These are phyloP conservation scores for Excalfactoria chinensis DNA, from an alignment of 2,113 vertebrate species.

Conservation along the genomic window DNA sequence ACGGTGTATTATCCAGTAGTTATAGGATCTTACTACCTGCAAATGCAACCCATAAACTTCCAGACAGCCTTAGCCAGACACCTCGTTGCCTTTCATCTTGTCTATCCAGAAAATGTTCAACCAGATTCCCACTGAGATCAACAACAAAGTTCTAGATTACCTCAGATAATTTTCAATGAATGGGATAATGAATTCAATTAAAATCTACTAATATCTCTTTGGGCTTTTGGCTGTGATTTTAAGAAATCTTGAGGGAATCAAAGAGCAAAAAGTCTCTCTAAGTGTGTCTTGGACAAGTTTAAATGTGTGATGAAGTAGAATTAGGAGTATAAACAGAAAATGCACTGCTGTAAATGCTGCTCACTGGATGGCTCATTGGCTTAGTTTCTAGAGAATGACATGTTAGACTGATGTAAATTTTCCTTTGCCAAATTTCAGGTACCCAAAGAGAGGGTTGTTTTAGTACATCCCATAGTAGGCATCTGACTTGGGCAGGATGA, in stretches of 20 bases:
- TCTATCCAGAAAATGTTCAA: background rate
- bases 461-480: background rate
- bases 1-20: background rate
- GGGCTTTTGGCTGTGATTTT: slow-evolving; percentile 29
- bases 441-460: background rate
- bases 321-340: slow-evolving; percentile 1
- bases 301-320: slow-evolving; percentile 18
- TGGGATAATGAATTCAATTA: background rate
- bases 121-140: background rate
- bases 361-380: background rate
- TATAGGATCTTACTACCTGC: background rate
- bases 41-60: background rate
- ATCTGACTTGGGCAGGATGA: background rate
- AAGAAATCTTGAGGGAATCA: background rate
- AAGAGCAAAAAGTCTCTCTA: background rate
- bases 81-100: background rate
- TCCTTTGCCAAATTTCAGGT: slow-evolving; percentile 9
- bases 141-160: background rate
- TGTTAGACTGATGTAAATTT: background rate
- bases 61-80: background rate
- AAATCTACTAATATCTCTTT: slow-evolving; percentile 13
- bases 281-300: background rate
- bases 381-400: background rate
- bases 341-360: background rate
- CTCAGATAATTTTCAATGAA: slow-evolving; percentile 29